Conservation (phyloP, 2,113 vertebrate species). For the Seriola rivoliana region DNA sequence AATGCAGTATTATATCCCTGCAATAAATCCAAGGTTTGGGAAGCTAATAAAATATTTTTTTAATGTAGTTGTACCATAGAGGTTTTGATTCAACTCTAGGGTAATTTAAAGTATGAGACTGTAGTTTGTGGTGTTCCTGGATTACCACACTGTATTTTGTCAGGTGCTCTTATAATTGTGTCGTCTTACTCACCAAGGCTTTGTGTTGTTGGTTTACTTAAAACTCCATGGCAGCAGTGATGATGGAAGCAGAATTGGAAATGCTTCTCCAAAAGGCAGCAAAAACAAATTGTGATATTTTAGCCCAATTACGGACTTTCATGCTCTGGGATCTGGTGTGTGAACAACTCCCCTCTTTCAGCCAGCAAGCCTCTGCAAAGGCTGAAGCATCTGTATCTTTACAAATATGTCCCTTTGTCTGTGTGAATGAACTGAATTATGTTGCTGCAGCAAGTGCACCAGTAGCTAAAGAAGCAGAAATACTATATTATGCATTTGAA, state of each 20-base stretch:
- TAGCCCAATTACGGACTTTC: constrained; percentile 27
- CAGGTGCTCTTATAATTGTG: constrained; percentile 13
- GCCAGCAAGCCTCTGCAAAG: constrained; percentile 7
- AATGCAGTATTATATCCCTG: neutral
- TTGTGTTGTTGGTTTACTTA: constrained; percentile 37
- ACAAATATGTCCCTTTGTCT: constrained; percentile 1
- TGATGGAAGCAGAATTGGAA: constrained; percentile 26
- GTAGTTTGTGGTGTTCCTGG: constrained; percentile 8
- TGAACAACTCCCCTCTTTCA: constrained; percentile 6
- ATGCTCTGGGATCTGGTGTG: constrained; percentile 7
- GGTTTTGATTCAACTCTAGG: neutral
- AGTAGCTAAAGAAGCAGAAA: constrained; percentile 5
- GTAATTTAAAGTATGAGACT: neutral
- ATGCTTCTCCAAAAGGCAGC: constrained; percentile 15
- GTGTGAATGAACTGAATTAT: constrained; percentile 15
- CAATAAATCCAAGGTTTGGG: neutral
- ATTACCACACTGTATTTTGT: constrained; percentile 7
- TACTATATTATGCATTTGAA: neutral
- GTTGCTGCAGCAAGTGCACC: constrained; percentile 1
- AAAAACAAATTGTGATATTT: constrained; percentile 40
- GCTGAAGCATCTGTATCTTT: neutral
- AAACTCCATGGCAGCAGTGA: constrained; percentile 15
- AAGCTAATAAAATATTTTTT: neutral
- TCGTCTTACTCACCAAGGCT: neutral
- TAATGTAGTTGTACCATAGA: neutral